Base-by-base conservation (phyloP, 2,113 vertebrate species). In the Oreochromis aureus region DNA sequence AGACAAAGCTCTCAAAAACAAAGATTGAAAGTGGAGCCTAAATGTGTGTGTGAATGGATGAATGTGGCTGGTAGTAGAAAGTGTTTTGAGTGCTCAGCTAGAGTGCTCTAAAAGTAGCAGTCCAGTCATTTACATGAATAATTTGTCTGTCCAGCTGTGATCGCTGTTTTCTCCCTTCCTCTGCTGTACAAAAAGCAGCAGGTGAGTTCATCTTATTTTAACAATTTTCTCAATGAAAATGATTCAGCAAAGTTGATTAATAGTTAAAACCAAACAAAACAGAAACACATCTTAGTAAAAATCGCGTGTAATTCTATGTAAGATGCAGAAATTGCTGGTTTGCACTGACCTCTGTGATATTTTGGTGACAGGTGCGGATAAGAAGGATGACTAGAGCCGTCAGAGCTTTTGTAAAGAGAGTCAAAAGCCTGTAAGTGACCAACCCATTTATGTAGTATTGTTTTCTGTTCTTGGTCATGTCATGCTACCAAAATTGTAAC, bases 141-240 rank as follows among this genome's bases (percentile, higher is more conserved):
- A 78, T 85, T 18, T 90, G 16, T 89, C 79, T 85, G 92, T 44
- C 3, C 95, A 99, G 98, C 96, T 89, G 97, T 98, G 81, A 97
- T 98, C 1, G 93, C 90, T 10, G 27, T 96, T 39, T 99, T 99
- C 93, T 98, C 98, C 6, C 78, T 98, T 83, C 98, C 98, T 55
- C 89, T 99, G 80, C 92, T 98, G 46, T 98, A 98, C 93, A 96
- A 95, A 94, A 97, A 97, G 81, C 97, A 98, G 90, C 96, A 98
- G 97, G 98, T 98, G 90, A 85, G 85, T 56, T 76, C 9, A 27
- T 34, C 79, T 53, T 15, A 80, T 55, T 36, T 3, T 51, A 13
- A 76, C 48, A 76, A 5, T 0, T 0, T 0, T 34, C n/a, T 22
- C 7, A 80, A 22, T 36, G 0, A 34, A 55, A 55, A 78, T 51